Conservation (phyloP, 2,797 vertebrate species). For the Clarias platycephalus region DNA sequence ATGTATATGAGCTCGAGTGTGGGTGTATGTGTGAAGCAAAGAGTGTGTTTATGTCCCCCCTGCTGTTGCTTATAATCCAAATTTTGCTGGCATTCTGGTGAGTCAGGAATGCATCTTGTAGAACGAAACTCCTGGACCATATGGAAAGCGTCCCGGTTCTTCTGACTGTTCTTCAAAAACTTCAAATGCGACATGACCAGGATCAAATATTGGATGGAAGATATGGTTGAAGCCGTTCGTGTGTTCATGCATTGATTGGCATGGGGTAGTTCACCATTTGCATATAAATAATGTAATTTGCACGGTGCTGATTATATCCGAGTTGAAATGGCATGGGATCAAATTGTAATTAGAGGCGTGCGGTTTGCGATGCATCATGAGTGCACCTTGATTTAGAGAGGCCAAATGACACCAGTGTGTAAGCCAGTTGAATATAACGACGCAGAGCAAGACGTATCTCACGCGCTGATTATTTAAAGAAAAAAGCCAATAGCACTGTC, state of each 20-base stretch:
- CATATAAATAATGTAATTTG: constrained; percentile 53
- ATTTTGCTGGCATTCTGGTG: background rate
- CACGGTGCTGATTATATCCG: constrained; percentile 36
- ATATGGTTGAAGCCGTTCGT: background rate
- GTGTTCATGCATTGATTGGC: background rate
- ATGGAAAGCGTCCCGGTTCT: background rate
- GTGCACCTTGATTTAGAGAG: constrained; percentile 3
- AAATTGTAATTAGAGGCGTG: constrained; percentile 44
- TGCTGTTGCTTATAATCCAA: background rate
- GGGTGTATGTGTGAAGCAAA: background rate
- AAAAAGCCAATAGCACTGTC: too few relatives aligned
- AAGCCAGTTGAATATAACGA: constrained; percentile 11
- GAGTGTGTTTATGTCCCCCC: background rate
- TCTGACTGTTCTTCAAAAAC: background rate
- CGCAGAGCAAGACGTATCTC: background rate
- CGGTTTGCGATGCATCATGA: constrained; percentile 12
- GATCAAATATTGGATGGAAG: background rate
- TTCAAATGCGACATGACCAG: background rate
- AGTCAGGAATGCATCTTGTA: background rate
- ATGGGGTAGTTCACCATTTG: constrained; percentile 38
- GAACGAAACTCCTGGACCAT: background rate
- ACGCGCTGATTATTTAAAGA: background rate
- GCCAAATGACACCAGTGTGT: constrained; percentile 2
- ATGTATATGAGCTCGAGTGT: constrained; percentile 23
- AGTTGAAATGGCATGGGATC: constrained; percentile 41